phyloP scores from a whole-genome alignment of 2,888 invertebrate genomes.

The Hipparchia sbordonii region DNA sequence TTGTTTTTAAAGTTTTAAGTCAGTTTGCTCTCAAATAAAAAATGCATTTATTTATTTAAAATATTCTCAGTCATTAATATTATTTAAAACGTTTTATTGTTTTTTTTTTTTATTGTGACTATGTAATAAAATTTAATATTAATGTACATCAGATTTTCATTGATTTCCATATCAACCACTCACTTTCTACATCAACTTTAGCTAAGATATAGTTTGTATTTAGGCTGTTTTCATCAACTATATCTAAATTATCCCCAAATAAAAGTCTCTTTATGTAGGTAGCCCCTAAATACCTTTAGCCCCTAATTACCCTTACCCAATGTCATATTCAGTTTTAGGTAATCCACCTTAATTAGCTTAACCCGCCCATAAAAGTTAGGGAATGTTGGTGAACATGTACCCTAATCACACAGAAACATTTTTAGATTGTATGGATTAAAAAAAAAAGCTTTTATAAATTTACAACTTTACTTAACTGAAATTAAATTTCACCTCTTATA shows the following conservation, averaged over 20 bases:
- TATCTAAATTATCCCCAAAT: too few relatives aligned
- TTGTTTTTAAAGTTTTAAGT: too few relatives aligned
- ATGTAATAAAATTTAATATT: conserved; percentile 11
- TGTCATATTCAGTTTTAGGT: too few relatives aligned
- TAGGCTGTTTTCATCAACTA: too few relatives aligned
- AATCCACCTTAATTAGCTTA: too few relatives aligned
- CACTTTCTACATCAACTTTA: background rate
- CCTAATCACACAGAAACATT: too few relatives aligned
- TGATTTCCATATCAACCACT: background rate
- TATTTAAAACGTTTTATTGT: conserved; percentile 25
- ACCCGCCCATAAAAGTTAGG: too few relatives aligned
- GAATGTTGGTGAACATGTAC: too few relatives aligned
- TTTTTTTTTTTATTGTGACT: conserved; percentile 14
- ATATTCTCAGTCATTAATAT: conserved; percentile 15
- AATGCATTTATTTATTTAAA: conserved; percentile 27
- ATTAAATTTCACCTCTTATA: conserved; percentile 21
- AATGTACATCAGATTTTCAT: background rate
- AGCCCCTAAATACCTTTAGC: too few relatives aligned
- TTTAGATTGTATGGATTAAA: background rate
- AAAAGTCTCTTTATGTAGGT: too few relatives aligned
- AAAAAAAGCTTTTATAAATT: background rate
- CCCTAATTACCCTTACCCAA: too few relatives aligned
- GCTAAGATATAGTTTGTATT: background rate
- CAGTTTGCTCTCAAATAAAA: conserved; percentile 23
- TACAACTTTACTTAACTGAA: conserved; percentile 10